phyloP scores from a whole-genome alignment of 2,113 vertebrate species.

The Oceanites oceanicus region DNA sequence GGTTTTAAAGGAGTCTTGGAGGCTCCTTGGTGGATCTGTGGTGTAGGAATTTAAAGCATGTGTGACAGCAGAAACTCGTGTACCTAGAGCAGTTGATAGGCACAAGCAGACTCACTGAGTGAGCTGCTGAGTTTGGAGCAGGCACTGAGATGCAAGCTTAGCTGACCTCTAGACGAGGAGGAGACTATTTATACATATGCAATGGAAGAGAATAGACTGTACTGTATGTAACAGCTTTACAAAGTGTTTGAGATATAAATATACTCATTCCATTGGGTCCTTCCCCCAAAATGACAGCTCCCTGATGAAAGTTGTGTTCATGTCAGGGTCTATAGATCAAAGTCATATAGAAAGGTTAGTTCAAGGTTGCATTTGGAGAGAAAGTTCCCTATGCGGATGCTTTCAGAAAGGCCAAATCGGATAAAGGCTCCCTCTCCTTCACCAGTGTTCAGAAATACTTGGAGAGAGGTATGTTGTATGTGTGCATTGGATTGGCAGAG shows the following conservation, averaged over 20 bases:
- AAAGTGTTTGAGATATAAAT: conserved; percentile 34
- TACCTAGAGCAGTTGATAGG: neutral
- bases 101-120: neutral
- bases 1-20: neutral
- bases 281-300: conserved; percentile 1
- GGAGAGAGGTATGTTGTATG: neutral
- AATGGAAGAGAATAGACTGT: conserved; percentile 34
- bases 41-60: neutral
- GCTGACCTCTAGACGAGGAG: neutral
- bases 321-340: neutral
- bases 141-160: neutral
- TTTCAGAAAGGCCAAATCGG: neutral
- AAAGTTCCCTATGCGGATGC: neutral
- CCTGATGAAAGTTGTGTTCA: neutral
- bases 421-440: neutral
- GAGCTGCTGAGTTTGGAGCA: neutral
- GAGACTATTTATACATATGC: conserved; percentile 36
- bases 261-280: neutral
- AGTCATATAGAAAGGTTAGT: neutral
- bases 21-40: neutral
- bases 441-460: neutral
- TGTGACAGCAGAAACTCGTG: neutral
- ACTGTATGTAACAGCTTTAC: conserved; percentile 22
- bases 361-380: neutral
- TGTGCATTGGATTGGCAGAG: neutral